Conservation (phyloP, 2,113 vertebrate genomes). For the Crotalus horridus region DNA sequence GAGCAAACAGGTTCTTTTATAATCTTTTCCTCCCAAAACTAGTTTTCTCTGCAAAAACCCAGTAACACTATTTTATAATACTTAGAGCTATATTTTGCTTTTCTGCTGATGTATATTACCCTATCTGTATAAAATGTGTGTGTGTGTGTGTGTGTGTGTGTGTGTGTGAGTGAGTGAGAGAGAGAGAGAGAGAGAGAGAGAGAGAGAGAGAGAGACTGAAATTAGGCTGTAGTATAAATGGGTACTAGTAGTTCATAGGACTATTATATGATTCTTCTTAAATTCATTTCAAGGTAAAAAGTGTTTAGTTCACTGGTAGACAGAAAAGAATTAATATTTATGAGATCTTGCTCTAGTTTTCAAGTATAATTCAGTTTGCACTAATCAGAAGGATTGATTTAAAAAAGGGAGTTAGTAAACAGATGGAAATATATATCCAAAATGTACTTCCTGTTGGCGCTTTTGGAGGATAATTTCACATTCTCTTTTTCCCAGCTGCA, state of each 20-base stretch:
- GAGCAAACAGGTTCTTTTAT: not conserved
- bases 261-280: not conserved
- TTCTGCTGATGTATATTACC: not conserved
- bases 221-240: not conserved
- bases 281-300: not conserved
- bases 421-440: not conserved
- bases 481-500: not conserved
- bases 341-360: not conserved
- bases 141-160: no score
- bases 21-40: not conserved
- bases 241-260: not conserved
- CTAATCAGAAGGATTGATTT: not conserved
- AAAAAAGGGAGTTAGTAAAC: not conserved
- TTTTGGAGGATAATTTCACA: not conserved
- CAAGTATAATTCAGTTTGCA: not conserved
- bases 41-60: not conserved
- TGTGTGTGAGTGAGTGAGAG: no score
- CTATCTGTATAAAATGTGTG: not conserved
- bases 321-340: not conserved
- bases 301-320: not conserved
- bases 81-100: not conserved
- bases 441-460: not conserved
- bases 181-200: no score
- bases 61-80: not conserved
- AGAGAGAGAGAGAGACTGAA: not conserved